Conservation (phyloP, 2,113 vertebrate genomes). For the Mastomys natalensis region DNA sequence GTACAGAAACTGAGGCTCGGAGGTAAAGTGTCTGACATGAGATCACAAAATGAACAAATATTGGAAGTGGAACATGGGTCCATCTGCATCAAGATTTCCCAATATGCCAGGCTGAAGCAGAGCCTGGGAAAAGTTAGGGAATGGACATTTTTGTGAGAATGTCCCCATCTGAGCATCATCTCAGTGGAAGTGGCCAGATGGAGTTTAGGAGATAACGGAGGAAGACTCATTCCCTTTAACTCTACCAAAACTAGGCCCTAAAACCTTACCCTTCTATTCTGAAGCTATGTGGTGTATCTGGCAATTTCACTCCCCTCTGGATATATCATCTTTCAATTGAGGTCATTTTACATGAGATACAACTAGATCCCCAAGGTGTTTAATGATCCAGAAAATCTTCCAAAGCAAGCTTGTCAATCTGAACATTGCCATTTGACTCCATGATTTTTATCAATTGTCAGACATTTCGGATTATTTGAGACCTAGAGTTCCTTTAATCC, state of each 20-base stretch:
- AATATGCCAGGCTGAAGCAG: not conserved
- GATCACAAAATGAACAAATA: not conserved
- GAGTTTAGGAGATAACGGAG: not conserved
- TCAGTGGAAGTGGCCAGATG: not conserved
- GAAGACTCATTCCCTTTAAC: not conserved
- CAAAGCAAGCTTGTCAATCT: not conserved
- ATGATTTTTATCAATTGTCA: conserved; percentile 12
- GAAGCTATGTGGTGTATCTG: not conserved
- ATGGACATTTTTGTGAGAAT: not conserved
- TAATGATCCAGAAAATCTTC: not conserved
- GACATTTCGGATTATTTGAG: not conserved
- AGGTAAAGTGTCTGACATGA: not conserved
- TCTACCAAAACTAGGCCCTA: not conserved
- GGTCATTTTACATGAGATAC: not conserved
- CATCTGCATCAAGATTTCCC: not conserved
- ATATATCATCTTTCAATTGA: not conserved
- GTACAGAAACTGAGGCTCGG: not conserved
- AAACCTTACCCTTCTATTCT: not conserved
- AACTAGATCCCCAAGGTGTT: not conserved
- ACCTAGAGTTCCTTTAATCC: not conserved
- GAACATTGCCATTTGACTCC: not conserved
- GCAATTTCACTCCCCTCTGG: not conserved
- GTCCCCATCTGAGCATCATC: not conserved
- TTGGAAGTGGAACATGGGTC: not conserved
- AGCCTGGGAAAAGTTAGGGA: too few species aligned